phyloP scores from a whole-genome alignment of 2,888 invertebrate genomes.

The Ramazzottius varieornatus region DNA sequence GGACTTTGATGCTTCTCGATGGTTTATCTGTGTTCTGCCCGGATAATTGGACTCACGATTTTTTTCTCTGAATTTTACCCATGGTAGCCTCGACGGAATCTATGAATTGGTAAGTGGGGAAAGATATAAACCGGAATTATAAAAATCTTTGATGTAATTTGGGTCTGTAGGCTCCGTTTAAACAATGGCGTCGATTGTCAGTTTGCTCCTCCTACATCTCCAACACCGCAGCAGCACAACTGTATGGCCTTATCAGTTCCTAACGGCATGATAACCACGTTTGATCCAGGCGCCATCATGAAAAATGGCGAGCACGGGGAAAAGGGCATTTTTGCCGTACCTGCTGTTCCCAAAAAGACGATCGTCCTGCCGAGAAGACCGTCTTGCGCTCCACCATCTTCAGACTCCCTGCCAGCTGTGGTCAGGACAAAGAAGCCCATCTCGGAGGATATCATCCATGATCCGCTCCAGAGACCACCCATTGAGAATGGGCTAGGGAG shows the following conservation, averaged over 20 bases:
- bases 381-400: too few relatives aligned
- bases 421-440: not conserved
- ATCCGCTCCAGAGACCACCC: too few relatives aligned
- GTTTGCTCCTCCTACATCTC: not conserved
- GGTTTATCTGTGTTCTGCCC: too few relatives aligned
- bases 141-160: too few relatives aligned
- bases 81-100: slow-evolving; percentile 1
- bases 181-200: not conserved
- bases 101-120: not conserved
- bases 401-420: not conserved
- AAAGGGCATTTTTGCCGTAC: not conserved
- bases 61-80: not conserved
- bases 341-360: not conserved
- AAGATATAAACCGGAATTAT: too few relatives aligned
- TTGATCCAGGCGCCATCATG: too few relatives aligned
- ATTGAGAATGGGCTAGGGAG: too few relatives aligned
- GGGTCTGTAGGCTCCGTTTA: not conserved
- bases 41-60: not conserved
- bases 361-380: not conserved
- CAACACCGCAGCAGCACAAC: not conserved
- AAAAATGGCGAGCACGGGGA: not conserved
- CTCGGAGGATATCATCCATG: too few relatives aligned
- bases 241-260: too few relatives aligned
- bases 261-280: too few relatives aligned
- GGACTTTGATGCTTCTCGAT: too few relatives aligned